Percentiles rank a stretch among this genome's conserved stretches.
phyloP scores from a whole-genome alignment of 2,888 invertebrate genomes.

The Melinaea menophilus region DNA sequence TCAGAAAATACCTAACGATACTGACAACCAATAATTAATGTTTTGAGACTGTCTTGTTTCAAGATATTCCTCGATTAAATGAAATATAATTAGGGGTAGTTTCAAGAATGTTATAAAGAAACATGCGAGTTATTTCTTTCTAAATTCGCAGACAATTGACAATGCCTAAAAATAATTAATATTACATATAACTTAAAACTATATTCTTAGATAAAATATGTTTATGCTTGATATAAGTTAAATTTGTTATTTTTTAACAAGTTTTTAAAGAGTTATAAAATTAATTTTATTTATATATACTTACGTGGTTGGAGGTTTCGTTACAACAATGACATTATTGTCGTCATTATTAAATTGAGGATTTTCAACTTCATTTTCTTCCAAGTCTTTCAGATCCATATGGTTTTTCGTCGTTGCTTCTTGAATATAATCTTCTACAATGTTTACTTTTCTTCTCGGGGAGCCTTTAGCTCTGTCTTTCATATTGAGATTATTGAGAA shows the following conservation, averaged over 20 bases:
- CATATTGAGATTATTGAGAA: constrained; percentile 44
- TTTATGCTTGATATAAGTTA: no score
- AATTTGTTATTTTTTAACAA: background rate
- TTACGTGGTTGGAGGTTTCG: constrained; percentile 50
- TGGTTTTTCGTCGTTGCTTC: constrained; percentile 47
- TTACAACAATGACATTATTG: constrained; percentile 58
- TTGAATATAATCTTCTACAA: constrained; percentile 31
- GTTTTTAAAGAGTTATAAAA: background rate
- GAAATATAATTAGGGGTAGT: background rate
- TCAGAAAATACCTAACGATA: constrained; percentile 3
- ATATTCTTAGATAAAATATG: no score
- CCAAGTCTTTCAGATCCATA: constrained; percentile 56
- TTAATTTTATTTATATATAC: constrained; percentile 24
- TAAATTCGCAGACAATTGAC: background rate
- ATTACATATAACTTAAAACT: background rate
- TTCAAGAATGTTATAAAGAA: background rate
- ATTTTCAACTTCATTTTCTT: constrained; percentile 65
- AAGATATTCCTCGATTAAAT: constrained; percentile 3
- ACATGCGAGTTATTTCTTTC: background rate
- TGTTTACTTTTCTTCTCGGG: constrained; percentile 37
- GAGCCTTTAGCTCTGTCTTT: constrained; percentile 50
- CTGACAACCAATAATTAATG: background rate
- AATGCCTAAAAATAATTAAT: background rate
- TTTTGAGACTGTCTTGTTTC: background rate
- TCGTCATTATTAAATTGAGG: constrained; percentile 53